phyloP scores from a whole-genome alignment of 2,113 vertebrate genomes.

The Brevimyrus niger region DNA sequence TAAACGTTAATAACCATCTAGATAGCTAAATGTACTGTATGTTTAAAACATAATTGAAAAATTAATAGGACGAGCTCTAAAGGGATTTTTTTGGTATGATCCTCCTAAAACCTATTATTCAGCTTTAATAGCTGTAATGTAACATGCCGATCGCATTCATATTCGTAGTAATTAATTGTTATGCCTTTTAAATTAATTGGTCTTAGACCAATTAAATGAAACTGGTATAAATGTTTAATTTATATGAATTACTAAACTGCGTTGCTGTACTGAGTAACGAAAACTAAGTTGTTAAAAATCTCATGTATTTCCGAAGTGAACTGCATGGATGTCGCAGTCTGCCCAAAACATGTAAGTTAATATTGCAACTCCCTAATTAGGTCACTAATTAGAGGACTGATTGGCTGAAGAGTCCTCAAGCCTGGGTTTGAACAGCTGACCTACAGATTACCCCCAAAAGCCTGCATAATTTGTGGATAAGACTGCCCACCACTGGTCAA shows the following conservation, averaged over 20 bases:
- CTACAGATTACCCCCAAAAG: too few relatives aligned
- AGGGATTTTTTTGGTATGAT: constrained; percentile 27
- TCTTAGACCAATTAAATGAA: neutral
- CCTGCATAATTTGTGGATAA: too few relatives aligned
- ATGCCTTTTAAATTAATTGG: constrained; percentile 17
- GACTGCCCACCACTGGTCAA: too few relatives aligned
- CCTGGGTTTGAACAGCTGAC: too few relatives aligned
- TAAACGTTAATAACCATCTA: constrained; percentile 44
- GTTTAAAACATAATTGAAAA: constrained; percentile 38
- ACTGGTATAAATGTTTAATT: neutral
- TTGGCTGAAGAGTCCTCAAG: too few relatives aligned
- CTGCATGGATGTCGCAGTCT: neutral
- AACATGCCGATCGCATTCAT: neutral
- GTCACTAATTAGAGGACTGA: too few relatives aligned
- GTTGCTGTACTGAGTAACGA: neutral
- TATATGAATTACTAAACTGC: neutral
- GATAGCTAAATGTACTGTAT: constrained; percentile 35
- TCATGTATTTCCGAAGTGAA: neutral
- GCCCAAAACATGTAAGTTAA: neutral
- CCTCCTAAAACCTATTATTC: constrained; percentile 10
- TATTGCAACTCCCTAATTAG: neutral
- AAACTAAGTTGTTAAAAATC: neutral
- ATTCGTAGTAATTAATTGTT: constrained; percentile 13
- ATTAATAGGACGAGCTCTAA: constrained; percentile 42
- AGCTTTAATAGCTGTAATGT: constrained; percentile 5